phyloP scores from a whole-genome alignment of 2,797 vertebrate species.

The Dendrocincla fuliginosa region DNA sequence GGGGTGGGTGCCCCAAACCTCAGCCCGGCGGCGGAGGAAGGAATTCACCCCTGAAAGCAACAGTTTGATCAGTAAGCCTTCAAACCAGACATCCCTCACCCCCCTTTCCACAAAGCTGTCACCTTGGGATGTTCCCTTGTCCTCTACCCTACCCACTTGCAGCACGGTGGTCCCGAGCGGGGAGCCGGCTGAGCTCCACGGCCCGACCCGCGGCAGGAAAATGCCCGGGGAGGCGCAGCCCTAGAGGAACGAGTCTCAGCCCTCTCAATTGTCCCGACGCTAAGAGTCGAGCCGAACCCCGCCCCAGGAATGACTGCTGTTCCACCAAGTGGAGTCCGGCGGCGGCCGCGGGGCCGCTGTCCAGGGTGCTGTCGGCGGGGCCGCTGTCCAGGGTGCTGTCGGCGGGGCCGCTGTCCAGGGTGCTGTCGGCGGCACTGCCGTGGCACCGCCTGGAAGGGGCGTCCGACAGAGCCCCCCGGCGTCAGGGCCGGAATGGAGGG shows the following conservation, averaged over 20 bases:
- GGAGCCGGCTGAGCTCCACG: neutral
- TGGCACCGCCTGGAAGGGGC: neutral
- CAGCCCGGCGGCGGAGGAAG: neutral
- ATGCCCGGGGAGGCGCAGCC: neutral
- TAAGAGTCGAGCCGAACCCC: neutral
- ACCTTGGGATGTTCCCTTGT: neutral
- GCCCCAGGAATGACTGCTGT: rapidly evolving
- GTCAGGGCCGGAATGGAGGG: neutral
- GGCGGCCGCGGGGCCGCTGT: no score
- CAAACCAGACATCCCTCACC: neutral
- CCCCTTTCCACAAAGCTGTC: neutral
- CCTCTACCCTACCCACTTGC: neutral
- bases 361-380: neutral
- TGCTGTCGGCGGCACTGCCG: neutral
- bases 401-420: conserved; percentile 35
- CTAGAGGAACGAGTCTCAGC: neutral
- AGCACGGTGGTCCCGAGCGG: neutral
- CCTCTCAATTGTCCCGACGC: neutral
- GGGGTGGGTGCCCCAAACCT: neutral
- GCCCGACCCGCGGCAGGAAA: neutral
- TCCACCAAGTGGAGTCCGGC: rapidly evolving
- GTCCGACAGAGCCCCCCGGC: neutral
- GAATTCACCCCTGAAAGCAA: neutral
- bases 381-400: conserved; percentile 61
- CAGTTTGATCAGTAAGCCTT: neutral